A percentile compares a stretch with the other conserved stretches of the same genome.
phyloP scores from a whole-genome alignment of 2,113 vertebrate genomes.

The Lichenostomus cassidix region DNA sequence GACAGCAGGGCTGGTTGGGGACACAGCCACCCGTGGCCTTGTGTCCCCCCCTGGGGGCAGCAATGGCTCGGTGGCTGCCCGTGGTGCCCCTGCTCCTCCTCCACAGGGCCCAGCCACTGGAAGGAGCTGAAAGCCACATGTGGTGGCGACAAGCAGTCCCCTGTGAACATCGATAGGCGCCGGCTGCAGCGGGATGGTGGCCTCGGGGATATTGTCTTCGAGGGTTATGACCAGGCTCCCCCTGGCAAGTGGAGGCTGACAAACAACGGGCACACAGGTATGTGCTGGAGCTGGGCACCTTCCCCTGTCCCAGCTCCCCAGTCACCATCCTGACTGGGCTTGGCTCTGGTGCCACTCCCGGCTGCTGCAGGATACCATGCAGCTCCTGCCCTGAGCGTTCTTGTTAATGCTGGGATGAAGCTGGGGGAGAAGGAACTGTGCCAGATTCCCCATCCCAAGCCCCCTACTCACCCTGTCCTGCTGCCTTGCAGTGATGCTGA shows the following conservation, averaged over 20 bases:
- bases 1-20: neutral
- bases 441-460: neutral
- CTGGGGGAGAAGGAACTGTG: neutral
- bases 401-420: neutral
- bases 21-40: neutral
- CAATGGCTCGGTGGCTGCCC: neutral
- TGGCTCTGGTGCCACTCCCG: fast-evolving
- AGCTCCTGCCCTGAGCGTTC: fast-evolving
- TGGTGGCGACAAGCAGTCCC: slow-evolving; percentile 74
- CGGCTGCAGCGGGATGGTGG: slow-evolving; percentile 55
- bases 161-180: slow-evolving; percentile 78
- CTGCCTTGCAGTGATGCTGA: slow-evolving; percentile 63
- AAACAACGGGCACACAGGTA: slow-evolving; percentile 84
- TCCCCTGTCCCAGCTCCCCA: fast-evolving
- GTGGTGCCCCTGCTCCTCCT: neutral
- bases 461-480: neutral
- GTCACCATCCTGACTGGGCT: fast-evolving
- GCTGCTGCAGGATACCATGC: neutral
- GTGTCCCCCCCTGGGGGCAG: neutral
- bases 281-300: neutral
- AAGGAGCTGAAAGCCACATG: slow-evolving; percentile 57
- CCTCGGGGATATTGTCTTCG: slow-evolving; percentile 74
- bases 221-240: slow-evolving; percentile 77
- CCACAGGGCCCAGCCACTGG: slow-evolving; percentile 70
- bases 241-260: slow-evolving; percentile 76